phyloP scores from a whole-genome alignment of 2,888 invertebrate species.

The Drosophila pseudotakahashii region DNA sequence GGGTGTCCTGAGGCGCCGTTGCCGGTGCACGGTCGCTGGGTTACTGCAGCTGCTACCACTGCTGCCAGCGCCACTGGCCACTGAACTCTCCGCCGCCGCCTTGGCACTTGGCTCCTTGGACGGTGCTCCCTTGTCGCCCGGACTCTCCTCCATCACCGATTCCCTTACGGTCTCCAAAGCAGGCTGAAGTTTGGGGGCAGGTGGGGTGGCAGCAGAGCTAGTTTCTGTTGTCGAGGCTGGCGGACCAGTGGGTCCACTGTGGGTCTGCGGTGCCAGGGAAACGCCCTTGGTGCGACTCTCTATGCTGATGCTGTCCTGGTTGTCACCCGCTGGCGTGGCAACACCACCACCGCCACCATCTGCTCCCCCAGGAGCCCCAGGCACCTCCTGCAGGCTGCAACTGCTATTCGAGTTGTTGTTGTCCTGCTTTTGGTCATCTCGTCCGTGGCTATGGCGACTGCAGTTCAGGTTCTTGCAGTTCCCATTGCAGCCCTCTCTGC shows the following conservation, averaged over 20 bases:
- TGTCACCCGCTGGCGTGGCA: slow-evolving; percentile 59
- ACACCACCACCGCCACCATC: slow-evolving; percentile 6
- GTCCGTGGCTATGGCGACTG: slow-evolving; percentile 59
- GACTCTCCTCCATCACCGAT: slow-evolving; percentile 37
- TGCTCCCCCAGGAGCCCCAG: slow-evolving; percentile 4
- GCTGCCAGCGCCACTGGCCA: slow-evolving; percentile 66
- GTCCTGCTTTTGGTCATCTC: slow-evolving; percentile 50
- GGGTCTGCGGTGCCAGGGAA: slow-evolving; percentile 84
- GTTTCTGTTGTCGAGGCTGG: slow-evolving; percentile 59
- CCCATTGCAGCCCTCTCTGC: slow-evolving; percentile 65
- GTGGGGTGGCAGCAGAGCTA: background rate
- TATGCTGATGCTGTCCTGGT: slow-evolving; percentile 80
- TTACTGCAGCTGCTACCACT: slow-evolving; percentile 82
- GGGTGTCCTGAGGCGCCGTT: slow-evolving; percentile 90
- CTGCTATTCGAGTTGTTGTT: slow-evolving; percentile 69
- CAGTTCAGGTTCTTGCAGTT: slow-evolving; percentile 78
- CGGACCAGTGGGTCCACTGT: slow-evolving; percentile 85
- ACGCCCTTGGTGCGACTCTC: slow-evolving; percentile 85
- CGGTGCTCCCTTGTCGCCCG: slow-evolving; percentile 16
- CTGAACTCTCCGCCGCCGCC: slow-evolving; percentile 62
- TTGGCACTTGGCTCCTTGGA: slow-evolving; percentile 31
- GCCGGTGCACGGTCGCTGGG: slow-evolving; percentile 87
- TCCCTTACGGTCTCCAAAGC: slow-evolving; percentile 61
- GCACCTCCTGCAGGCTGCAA: slow-evolving; percentile 48
- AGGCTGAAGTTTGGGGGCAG: slow-evolving; percentile 31